Evolutionary conservation across 1,140 invertebrate genomes (phyloP), one percentile per base, ranked within the genome.

Genomic region (Scaptomyza montana): DNA sequence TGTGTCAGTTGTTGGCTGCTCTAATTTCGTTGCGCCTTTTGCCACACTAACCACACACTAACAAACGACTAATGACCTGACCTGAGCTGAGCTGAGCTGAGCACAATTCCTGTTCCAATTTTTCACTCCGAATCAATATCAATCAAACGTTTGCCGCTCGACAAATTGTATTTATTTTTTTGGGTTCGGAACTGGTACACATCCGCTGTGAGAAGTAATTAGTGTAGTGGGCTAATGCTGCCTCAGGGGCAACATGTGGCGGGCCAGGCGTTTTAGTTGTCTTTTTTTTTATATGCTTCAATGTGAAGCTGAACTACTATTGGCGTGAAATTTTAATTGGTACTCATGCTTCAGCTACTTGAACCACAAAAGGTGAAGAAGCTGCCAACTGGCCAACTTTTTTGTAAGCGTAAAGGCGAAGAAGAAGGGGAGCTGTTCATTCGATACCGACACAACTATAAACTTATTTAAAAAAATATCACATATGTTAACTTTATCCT

Each of bases 301-400:
- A 36, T 21, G 21, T 51, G 5, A 36, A 19, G 12, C 74, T 62
- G 78, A 78, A 64, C 82, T 87, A 64, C 82, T 87, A 86, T 86
- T 86, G 81, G 81, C 81, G 81, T 86, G 81, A 87, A 87, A 86
- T 87, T 86, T 86, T 86, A 86, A 86, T 86, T 87, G 82, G 75
- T 70, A 71, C 55, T 61, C 74, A 47, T 54, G 61, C 45, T 59
- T 59, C 54, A 36, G 10, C 53, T 33, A 55, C 62, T 54, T 36
- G 8, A 47, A 54, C 43, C 12, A 30, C 43, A n/a, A 16, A n/a
- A 3, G 7, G 12, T n/a, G 4, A 43, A 12, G 12, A 9, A 16
- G 16, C 19, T 61, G 28, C 46, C 30, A 41, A 57, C 39, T 45
- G 8, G n/a, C n/a, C 39, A 39, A 13, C 12, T 8, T 36, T 12